Conservation (phyloP, 2,888 invertebrate species). For the Mamestra brassicae region DNA sequence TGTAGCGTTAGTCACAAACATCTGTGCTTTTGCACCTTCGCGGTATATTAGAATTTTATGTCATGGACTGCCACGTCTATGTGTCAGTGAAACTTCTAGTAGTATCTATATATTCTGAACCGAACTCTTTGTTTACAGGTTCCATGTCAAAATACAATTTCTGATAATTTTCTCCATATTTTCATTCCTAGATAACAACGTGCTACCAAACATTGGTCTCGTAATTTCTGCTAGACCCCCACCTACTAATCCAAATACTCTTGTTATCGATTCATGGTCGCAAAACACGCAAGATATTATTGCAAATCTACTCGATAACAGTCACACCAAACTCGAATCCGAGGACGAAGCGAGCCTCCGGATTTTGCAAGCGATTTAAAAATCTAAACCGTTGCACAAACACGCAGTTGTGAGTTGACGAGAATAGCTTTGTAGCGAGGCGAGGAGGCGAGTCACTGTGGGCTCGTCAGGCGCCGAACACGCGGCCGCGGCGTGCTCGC, state of each 20-base stretch:
- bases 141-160: neutral
- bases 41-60: conserved; percentile 24
- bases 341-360: conserved; percentile 51
- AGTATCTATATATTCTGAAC: neutral
- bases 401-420: conserved; percentile 37
- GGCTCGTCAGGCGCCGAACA: conserved; percentile 82
- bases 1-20: conserved; percentile 35
- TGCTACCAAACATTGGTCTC: neutral
- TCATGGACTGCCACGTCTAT: conserved; percentile 5
- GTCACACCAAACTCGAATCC: conserved; percentile 24
- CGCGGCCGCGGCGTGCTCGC: conserved; percentile 77
- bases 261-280: conserved; percentile 29
- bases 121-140: neutral
- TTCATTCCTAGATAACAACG: neutral
- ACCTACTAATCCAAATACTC: conserved; percentile 21
- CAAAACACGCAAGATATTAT: conserved; percentile 37
- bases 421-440: conserved; percentile 54
- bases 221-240: neutral
- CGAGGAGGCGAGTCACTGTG: conserved; percentile 70
- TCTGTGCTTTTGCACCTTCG: conserved; percentile 5
- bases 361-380: conserved; percentile 41
- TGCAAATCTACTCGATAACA: conserved; percentile 27
- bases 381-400: conserved; percentile 50
- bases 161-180: neutral
- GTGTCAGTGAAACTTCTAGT: conserved; percentile 15